Evolutionary conservation across 92 coral and sea anemone genomes (phyloP).

Genomic region (Nematostella vectensis): DNA sequence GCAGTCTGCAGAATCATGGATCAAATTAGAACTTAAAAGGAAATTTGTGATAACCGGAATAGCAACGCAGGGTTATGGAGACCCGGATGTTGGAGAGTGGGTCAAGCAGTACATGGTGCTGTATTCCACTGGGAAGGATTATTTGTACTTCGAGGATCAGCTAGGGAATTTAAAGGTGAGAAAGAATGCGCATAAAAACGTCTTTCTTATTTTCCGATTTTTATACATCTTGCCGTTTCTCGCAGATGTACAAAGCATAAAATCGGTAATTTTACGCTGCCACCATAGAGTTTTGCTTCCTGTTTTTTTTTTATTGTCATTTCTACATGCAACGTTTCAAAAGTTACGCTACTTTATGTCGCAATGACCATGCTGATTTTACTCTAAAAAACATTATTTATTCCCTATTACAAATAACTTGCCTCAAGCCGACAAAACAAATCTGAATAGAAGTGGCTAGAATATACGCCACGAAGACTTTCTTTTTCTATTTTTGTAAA

Average conservation of each 20-base stretch:
- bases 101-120: slow-evolving; percentile 40
- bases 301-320: too few relatives aligned
- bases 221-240: neutral
- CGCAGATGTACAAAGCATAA: too few relatives aligned
- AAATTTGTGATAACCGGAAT: slow-evolving; percentile 65
- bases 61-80: slow-evolving; percentile 80
- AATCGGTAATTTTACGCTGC: too few relatives aligned
- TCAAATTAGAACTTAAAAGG: slow-evolving; percentile 48
- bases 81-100: slow-evolving; percentile 55
- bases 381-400: too few relatives aligned
- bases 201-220: neutral
- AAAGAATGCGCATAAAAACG: neutral
- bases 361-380: too few relatives aligned
- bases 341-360: too few relatives aligned
- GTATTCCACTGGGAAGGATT: slow-evolving; percentile 56
- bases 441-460: too few relatives aligned
- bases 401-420: too few relatives aligned
- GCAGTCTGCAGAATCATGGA: slow-evolving; percentile 39
- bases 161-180: slow-evolving; percentile 35
- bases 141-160: slow-evolving; percentile 30
- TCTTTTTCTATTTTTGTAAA: too few relatives aligned
- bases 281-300: neutral
- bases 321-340: too few relatives aligned
- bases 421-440: too few relatives aligned
- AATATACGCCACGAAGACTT: too few relatives aligned